phyloP scores from a whole-genome alignment of 1,140 invertebrate species.

The Aphis craccivora region DNA sequence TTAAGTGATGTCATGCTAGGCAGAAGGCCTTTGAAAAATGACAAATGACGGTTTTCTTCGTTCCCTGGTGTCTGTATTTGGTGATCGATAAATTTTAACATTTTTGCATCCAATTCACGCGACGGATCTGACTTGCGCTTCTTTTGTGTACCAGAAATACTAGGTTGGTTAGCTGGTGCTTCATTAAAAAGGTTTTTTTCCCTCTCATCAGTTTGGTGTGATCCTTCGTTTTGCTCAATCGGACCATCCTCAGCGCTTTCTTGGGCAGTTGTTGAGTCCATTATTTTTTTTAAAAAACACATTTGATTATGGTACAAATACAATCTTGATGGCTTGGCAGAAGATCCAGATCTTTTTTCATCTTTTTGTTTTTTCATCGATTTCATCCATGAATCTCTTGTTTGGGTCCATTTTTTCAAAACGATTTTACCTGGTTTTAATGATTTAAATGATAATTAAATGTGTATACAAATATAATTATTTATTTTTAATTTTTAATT shows the following conservation, averaged over 20 bases:
- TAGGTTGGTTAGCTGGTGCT: constrained; percentile 31
- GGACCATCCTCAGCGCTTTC: background rate
- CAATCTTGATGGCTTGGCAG: background rate
- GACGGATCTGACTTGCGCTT: constrained; percentile 41
- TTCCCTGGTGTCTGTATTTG: background rate
- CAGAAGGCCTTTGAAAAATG: constrained; percentile 59
- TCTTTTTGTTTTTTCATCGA: too few relatives aligned
- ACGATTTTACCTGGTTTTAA: too few relatives aligned
- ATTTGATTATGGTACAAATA: constrained; percentile 47
- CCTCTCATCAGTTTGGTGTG: background rate
- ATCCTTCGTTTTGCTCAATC: background rate
- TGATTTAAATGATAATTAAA: too few relatives aligned
- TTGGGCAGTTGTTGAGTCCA: background rate
- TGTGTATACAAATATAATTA: too few relatives aligned
- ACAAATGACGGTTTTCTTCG: constrained; percentile 56
- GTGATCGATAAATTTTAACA: background rate
- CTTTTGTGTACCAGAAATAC: constrained; percentile 45
- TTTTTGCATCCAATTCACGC: constrained; percentile 11
- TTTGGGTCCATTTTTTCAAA: too few relatives aligned
- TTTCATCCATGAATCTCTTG: too few relatives aligned
- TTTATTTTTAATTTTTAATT: too few relatives aligned
- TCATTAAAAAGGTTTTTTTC: background rate
- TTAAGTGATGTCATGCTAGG: constrained; percentile 44
- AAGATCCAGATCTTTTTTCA: constrained; percentile 34
- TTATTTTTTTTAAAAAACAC: constrained; percentile 48